Evolutionary conservation across 2,888 invertebrate genomes (phyloP).

Genomic region (Nyleta sp.): DNA sequence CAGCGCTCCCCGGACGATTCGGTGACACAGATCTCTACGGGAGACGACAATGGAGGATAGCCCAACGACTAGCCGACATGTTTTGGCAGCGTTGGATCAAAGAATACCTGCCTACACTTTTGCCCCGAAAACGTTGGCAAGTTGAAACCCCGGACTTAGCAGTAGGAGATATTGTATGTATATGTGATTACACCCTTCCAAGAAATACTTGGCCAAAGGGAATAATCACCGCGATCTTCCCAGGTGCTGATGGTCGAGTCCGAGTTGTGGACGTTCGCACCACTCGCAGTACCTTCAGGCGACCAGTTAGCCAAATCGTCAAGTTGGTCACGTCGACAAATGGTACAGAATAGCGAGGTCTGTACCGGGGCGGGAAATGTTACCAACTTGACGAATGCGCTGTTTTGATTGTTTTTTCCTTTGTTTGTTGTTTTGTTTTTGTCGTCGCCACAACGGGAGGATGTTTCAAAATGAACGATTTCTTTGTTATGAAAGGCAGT

Average conservation of each 20-base stretch:
- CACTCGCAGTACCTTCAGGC: too few relatives aligned
- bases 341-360: too few relatives aligned
- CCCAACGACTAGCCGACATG: slow-evolving; percentile 49
- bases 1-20: not conserved
- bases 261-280: slow-evolving; percentile 8
- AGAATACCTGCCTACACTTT: slow-evolving; percentile 69
- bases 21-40: slow-evolving; percentile 1
- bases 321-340: too few relatives aligned
- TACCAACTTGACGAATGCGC: too few relatives aligned
- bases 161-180: slow-evolving; percentile 30
- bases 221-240: not conserved
- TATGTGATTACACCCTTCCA: slow-evolving; percentile 16
- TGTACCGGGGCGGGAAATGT: too few relatives aligned
- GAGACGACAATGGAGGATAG: slow-evolving; percentile 49
- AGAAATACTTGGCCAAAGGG: slow-evolving; percentile 39
- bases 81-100: slow-evolving; percentile 73
- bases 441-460: too few relatives aligned
- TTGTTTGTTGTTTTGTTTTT: too few relatives aligned
- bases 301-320: too few relatives aligned
- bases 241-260: slow-evolving; percentile 16
- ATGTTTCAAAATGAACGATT: too few relatives aligned
- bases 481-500: too few relatives aligned
- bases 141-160: not conserved
- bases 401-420: too few relatives aligned
- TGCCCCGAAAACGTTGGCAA: slow-evolving; percentile 58